phyloP scores from a whole-genome alignment of 2,113 vertebrate species.

The Podiceps cristatus region DNA sequence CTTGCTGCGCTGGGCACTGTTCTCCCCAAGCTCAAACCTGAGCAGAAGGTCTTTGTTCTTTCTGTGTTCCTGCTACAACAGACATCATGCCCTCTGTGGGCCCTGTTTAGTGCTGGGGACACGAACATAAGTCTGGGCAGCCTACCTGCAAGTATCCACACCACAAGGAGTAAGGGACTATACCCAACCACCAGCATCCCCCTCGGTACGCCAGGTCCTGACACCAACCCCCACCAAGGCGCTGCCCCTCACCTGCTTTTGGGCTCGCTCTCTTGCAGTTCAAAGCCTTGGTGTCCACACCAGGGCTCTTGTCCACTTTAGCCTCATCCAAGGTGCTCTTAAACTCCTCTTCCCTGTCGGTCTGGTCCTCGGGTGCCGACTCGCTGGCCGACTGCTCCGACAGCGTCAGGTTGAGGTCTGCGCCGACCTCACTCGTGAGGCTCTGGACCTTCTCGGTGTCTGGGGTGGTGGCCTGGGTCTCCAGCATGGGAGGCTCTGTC shows the following conservation, averaged over 20 bases:
- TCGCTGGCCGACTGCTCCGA: slow-evolving; percentile 93
- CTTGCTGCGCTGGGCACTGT: background rate
- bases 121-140: background rate
- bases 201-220: background rate
- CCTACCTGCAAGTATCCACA: background rate
- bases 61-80: background rate
- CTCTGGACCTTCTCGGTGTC: slow-evolving; percentile 78
- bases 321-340: slow-evolving; percentile 82
- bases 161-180: background rate
- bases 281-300: slow-evolving; percentile 78
- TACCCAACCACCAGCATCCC: background rate
- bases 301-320: slow-evolving; percentile 80
- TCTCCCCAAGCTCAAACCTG: background rate
- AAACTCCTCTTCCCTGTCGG: slow-evolving; percentile 88
- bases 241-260: slow-evolving; percentile 86
- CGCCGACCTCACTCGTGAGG: slow-evolving; percentile 79
- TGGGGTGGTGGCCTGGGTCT: slow-evolving; percentile 76
- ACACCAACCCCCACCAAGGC: background rate
- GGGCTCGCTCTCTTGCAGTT: slow-evolving; percentile 90
- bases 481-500: slow-evolving; percentile 64
- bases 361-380: slow-evolving; percentile 90
- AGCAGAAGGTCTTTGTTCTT: background rate
- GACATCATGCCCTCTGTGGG: background rate
- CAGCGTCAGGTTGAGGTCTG: slow-evolving; percentile 91
- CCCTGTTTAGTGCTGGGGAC: background rate